Conservation (phyloP, 2,888 invertebrate genomes). For the Sinentomon sp. region DNA sequence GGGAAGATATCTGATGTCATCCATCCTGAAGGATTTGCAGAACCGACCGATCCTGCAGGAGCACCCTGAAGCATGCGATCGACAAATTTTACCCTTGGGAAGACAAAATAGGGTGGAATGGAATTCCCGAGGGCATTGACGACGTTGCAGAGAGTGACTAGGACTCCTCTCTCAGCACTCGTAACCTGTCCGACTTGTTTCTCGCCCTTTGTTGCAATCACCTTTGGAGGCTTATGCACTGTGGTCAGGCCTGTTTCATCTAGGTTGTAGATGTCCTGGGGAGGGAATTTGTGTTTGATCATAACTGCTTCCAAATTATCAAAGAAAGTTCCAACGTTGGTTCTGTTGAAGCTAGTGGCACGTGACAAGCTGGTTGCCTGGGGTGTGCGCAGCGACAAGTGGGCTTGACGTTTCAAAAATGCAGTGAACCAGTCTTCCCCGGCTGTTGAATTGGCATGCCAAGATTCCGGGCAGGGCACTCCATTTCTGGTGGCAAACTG, state of each 20-base stretch:
- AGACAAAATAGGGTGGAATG: conserved; percentile 20
- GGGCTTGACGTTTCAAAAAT: conserved; percentile 1
- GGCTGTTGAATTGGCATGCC: background rate
- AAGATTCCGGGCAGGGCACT: conserved; percentile 8
- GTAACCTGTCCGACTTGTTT: conserved; percentile 20
- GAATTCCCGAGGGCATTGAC: conserved; percentile 20
- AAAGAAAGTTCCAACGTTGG: conserved; percentile 7
- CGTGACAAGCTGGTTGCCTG: background rate
- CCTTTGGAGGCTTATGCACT: conserved; percentile 20
- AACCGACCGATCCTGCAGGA: conserved; percentile 19
- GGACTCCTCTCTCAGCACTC: conserved; percentile 19
- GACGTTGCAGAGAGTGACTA: conserved; percentile 18
- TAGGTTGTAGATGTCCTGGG: conserved; percentile 19
- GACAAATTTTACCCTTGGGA: conserved; percentile 19
- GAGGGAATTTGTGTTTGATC: conserved; percentile 1
- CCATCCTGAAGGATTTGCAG: conserved; percentile 17
- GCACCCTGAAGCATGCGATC: conserved; percentile 18
- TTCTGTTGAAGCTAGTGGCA: conserved; percentile 2
- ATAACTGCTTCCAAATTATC: conserved; percentile 4
- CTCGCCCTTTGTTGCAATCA: conserved; percentile 19
- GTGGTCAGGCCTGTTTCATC: conserved; percentile 22
- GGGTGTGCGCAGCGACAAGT: conserved; percentile 1
- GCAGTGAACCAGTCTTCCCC: background rate
- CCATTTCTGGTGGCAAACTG: conserved; percentile 13
- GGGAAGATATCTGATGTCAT: conserved; percentile 16